Evolutionary conservation across 2,113 vertebrate species (phyloP).

Genomic region (Crypturellus undulatus): DNA sequence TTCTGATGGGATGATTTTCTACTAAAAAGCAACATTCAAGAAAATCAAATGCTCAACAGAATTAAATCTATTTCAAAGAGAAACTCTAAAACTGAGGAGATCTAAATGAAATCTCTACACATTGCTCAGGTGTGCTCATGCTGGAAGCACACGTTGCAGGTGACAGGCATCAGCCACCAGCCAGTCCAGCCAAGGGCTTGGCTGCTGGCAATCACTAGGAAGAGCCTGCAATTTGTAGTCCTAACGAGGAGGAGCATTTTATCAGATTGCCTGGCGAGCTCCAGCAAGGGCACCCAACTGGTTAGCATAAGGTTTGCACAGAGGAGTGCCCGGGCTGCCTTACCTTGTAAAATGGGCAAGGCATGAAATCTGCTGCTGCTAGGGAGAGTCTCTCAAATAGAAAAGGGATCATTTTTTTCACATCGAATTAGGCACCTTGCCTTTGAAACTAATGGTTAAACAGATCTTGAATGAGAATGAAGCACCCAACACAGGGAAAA

Average conservation of each 20-base stretch:
- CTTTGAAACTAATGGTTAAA: conserved; percentile 9
- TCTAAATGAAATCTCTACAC: accelerated
- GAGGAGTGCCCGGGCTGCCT: neutral
- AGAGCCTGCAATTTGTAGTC: neutral
- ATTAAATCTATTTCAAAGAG: neutral
- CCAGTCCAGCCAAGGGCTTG: accelerated
- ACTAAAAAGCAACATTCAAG: neutral
- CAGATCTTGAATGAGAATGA: neutral
- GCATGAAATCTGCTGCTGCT: neutral
- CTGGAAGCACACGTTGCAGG: accelerated
- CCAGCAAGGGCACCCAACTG: neutral
- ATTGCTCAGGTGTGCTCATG: accelerated
- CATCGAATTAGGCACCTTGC: neutral
- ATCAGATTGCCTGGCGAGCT: neutral
- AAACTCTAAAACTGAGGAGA: too few relatives aligned
- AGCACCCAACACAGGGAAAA: neutral
- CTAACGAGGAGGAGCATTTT: neutral
- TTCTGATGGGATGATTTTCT: neutral
- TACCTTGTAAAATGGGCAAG: accelerated
- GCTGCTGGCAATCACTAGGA: neutral
- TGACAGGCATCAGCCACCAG: neutral
- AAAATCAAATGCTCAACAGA: neutral
- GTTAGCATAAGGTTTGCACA: neutral
- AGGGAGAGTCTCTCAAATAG: neutral
- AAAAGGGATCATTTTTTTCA: neutral